Conservation (phyloP, 1,140 invertebrate genomes). For the Sycophila sp. region DNA sequence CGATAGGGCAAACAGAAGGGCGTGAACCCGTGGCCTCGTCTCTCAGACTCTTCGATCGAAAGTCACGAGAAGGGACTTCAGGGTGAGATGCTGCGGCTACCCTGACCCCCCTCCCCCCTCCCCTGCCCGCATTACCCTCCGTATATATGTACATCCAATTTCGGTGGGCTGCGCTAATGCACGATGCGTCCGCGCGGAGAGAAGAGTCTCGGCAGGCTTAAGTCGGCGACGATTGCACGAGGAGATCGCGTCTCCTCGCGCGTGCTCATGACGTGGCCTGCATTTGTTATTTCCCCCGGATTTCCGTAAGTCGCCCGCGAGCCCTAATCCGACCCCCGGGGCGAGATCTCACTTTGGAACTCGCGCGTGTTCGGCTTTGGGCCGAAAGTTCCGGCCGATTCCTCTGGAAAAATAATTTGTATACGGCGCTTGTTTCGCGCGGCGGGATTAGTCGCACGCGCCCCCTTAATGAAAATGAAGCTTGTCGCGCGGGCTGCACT, state of each 20-base stretch:
- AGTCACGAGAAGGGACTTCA: no score
- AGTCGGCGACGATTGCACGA: conserved; percentile 3
- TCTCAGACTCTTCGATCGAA: no score
- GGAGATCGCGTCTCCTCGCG: background rate
- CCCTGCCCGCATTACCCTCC: no score
- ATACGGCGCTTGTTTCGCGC: no score
- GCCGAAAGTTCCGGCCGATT: background rate
- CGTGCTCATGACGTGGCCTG: conserved; percentile 4
- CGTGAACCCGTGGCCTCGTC: background rate
- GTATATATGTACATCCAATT: background rate
- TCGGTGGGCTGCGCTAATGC: background rate
- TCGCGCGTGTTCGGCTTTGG: conserved; percentile 8
- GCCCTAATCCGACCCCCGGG: conserved; percentile 9
- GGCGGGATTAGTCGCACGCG: background rate
- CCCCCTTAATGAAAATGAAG: background rate
- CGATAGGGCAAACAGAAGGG: conserved; percentile 19
- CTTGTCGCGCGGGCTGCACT: no score
- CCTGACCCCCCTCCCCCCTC: no score
- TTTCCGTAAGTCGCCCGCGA: background rate
- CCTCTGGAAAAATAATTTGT: conserved; percentile 14
- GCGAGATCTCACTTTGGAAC: conserved; percentile 16
- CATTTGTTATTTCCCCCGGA: conserved; percentile 9
- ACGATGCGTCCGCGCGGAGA: background rate
- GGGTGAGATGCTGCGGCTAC: no score
- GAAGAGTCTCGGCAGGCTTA: conserved; percentile 2